Evolutionary conservation across 1,140 invertebrate species (phyloP), one percentile per base, ranked within the genome.

Genomic region (Chionoecetes opilio): DNA sequence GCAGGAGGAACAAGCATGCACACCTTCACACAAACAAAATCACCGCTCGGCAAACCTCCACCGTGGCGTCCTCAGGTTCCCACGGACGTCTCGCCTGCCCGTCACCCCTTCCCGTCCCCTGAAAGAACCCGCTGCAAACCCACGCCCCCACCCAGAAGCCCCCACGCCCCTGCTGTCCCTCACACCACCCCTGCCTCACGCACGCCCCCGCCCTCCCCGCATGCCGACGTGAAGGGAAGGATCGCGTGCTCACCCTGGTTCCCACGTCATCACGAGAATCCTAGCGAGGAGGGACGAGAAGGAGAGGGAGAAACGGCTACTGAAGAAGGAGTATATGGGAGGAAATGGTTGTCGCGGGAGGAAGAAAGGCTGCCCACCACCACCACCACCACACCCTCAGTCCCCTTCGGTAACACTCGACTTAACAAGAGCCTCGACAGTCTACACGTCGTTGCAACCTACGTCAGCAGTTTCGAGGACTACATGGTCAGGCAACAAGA

Each of bases 381-480:
- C 14, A 53, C 17, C 14, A 8, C 89, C 17, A 32, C 63, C 63
- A 75, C 63, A 6, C 6, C 63, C 63, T 75, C 63, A n/a, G 21
- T n/a, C 21, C n/a, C n/a, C 5, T 26, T n/a, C 63, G n/a, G 0
- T 26, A 29, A 32, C 3, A 91, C 41, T 5, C 89, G 46, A 3
- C 93, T 82, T 26, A 88, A 89, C 37, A 26, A 87, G 26, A 94
- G 93, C 29, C 41, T 87, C 11, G 87, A 94, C 35, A 94, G 82
- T 34, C 75, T 94, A 29, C 46, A 94, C 46, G 87, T 89, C 6
- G 93, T 89, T 32, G 93, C 87, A n/a, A 89, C 53, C 9, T 94
- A 94, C 46, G 93, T 94, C 34, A 94, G 93, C 35, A 94, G 93
- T 87, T 94, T 94, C 34, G 93, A 94, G 31, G 93, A 94, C 31